Evolutionary conservation across 2,888 invertebrate species (phyloP).

Genomic region (Sipha maydis): DNA sequence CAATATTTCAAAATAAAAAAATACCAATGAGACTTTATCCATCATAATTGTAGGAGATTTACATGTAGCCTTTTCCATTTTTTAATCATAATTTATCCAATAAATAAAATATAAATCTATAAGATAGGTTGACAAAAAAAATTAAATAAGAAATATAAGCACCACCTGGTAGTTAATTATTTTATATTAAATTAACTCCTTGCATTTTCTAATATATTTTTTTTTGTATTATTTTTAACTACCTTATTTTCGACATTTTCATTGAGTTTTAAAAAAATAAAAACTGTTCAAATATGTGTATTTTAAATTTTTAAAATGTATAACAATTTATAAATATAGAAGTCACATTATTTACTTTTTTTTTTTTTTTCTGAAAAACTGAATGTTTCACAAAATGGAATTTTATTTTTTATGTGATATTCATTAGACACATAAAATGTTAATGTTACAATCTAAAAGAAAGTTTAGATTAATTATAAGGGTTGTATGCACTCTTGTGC

Average conservation of each 20-base stretch:
- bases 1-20: background rate
- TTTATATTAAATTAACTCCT: background rate
- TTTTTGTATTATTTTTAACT: no score
- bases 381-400: background rate
- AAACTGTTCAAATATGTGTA: no score
- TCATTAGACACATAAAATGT: background rate
- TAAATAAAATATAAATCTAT: background rate
- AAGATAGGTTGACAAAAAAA: background rate
- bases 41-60: background rate
- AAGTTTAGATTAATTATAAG: background rate
- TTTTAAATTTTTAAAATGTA: background rate
- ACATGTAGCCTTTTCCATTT: background rate
- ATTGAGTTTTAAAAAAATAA: no score
- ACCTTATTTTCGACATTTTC: no score
- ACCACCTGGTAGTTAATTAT: background rate
- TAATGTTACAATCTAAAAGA: background rate
- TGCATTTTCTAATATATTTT: no score
- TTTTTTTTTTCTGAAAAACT: background rate
- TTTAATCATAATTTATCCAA: background rate
- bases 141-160: background rate
- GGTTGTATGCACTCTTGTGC: background rate
- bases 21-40: background rate
- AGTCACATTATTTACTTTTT: background rate
- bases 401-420: no score
- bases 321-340: background rate